phyloP scores from a whole-genome alignment of 2,888 invertebrate genomes.

The Oligia fasciuncula region DNA sequence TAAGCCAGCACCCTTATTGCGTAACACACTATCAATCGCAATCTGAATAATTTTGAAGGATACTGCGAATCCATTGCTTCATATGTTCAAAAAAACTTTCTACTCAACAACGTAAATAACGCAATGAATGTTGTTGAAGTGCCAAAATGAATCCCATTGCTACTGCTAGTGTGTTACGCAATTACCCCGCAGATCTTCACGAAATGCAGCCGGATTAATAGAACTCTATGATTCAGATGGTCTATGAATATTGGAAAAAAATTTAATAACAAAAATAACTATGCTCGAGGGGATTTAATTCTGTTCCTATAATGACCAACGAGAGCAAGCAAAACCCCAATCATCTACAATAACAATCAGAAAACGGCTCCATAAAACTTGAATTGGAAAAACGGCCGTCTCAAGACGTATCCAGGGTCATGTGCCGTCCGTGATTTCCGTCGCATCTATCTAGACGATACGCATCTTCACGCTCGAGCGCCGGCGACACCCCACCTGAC shows the following conservation, averaged over 20 bases:
- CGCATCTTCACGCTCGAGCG: constrained; percentile 81
- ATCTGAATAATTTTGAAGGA: too few relatives aligned
- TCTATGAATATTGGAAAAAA: too few relatives aligned
- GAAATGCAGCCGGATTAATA: not conserved
- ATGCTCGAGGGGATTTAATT: not conserved
- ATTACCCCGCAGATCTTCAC: not conserved
- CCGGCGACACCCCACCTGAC: constrained; percentile 72
- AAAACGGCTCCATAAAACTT: constrained; percentile 24
- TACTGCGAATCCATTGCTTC: too few relatives aligned
- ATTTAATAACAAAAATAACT: not conserved
- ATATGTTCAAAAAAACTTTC: too few relatives aligned
- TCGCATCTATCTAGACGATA: constrained; percentile 75
- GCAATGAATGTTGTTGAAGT: too few relatives aligned
- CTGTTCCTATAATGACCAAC: not conserved
- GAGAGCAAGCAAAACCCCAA: not conserved
- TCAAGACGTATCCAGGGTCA: constrained; percentile 61
- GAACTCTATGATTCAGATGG: not conserved
- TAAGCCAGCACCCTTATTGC: not conserved
- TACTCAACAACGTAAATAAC: too few relatives aligned
- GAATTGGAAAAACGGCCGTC: constrained; percentile 46
- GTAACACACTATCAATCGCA: too few relatives aligned
- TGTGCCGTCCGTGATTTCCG: constrained; percentile 64
- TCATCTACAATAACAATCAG: constrained; percentile 25
- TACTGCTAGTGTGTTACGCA: too few relatives aligned
- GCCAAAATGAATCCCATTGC: too few relatives aligned